phyloP scores from a whole-genome alignment of 2,113 vertebrate species.

The Willisornis vidua region DNA sequence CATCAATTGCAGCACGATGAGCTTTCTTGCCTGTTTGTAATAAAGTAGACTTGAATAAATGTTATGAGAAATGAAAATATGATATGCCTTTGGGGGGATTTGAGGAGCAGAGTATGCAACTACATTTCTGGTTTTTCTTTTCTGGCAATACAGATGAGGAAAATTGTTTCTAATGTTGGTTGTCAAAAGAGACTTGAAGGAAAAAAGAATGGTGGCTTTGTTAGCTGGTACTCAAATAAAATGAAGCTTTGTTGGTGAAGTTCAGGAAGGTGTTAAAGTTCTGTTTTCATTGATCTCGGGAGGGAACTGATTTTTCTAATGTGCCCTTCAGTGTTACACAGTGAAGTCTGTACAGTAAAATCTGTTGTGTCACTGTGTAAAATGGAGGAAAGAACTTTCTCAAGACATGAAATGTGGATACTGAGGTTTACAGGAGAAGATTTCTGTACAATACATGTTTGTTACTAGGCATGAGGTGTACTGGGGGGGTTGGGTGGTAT shows the following conservation, averaged over 20 bases:
- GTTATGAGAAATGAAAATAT: not conserved
- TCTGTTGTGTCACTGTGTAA: not conserved
- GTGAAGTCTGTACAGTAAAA: not conserved
- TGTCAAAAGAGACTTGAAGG: not conserved
- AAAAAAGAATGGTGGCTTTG: not conserved
- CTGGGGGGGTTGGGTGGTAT: not conserved
- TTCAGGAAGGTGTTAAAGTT: not conserved
- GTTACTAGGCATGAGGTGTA: not conserved
- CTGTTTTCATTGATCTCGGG: not conserved
- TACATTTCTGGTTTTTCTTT: not conserved
- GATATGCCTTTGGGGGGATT: not conserved
- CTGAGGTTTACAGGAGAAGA: not conserved
- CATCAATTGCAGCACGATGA: not conserved
- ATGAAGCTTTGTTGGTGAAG: not conserved
- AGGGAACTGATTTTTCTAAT: not conserved
- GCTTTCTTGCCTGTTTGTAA: not conserved
- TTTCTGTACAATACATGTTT: not conserved
- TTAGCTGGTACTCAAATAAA: not conserved
- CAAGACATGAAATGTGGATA: not conserved
- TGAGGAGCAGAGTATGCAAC: not conserved
- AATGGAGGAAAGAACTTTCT: not conserved
- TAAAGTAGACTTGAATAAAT: constrained; percentile 11
- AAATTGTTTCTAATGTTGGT: not conserved
- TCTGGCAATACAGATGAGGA: not conserved
- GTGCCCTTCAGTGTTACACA: not conserved